Percentiles rank a stretch among this genome's conserved stretches.
Conservation (phyloP, 2,888 invertebrate genomes). For the Plagodis pulveraria region DNA sequence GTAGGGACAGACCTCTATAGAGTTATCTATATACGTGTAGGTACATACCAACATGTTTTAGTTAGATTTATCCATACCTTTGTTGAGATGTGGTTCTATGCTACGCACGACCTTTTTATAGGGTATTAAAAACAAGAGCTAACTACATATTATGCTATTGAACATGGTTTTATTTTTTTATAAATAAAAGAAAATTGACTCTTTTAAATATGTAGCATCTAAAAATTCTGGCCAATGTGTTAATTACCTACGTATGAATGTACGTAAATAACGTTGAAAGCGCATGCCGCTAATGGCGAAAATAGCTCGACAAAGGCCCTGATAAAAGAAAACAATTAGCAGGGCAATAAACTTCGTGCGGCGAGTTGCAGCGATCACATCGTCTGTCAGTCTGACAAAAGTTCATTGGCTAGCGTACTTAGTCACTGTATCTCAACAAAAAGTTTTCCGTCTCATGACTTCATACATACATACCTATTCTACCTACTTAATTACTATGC, state of each 20-base stretch:
- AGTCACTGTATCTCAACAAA: constrained; percentile 8
- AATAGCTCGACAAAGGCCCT: constrained; percentile 6
- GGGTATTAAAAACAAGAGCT: no score
- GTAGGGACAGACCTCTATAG: no score
- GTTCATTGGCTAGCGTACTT: constrained; percentile 24
- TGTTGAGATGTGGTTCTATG: no score
- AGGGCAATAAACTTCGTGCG: constrained; percentile 19
- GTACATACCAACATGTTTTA: no score
- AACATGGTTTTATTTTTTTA: no score
- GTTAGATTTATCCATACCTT: no score
- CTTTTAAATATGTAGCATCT: no score
- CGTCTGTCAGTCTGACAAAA: constrained; percentile 24
- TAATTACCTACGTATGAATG: no score
- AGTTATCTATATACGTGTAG: background rate
- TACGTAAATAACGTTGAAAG: background rate
- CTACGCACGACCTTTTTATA: no score
- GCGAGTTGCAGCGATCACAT: constrained; percentile 12
- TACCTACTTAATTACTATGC: constrained; percentile 14
- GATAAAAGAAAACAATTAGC: constrained; percentile 14
- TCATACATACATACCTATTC: constrained; percentile 5
- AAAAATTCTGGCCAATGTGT: no score
- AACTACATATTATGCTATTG: no score
- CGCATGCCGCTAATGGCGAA: constrained; percentile 2
- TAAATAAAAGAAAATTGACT: no score
- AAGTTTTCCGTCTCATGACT: constrained; percentile 9